Evolutionary conservation across 2,888 invertebrate species (phyloP).

Genomic region (Ypsolopha sequella): DNA sequence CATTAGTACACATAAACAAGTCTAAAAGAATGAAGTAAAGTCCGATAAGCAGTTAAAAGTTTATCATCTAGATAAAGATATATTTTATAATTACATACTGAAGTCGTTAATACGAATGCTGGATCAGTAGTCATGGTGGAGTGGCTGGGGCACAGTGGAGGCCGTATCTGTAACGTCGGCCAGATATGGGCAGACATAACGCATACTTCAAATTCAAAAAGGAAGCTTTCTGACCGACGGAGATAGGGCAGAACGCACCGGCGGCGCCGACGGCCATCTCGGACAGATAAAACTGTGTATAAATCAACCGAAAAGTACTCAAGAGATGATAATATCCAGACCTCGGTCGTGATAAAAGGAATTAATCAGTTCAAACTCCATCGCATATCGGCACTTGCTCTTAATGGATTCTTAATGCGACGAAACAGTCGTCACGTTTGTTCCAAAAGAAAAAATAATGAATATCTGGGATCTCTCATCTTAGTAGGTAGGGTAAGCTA

Average conservation of each 20-base stretch:
- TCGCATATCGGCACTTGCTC: slow-evolving; percentile 12
- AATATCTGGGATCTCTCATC: neutral
- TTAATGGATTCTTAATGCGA: slow-evolving; percentile 49
- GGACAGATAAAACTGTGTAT: slow-evolving; percentile 24
- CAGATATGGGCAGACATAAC: slow-evolving; percentile 4
- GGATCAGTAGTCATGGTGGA: neutral
- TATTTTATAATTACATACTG: neutral
- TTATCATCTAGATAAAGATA: neutral
- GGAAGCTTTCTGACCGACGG: slow-evolving; percentile 6
- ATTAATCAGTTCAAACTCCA: slow-evolving; percentile 32
- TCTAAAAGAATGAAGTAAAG: too few species aligned
- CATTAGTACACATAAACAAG: neutral
- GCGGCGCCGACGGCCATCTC: slow-evolving; percentile 27
- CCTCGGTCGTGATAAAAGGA: slow-evolving; percentile 25
- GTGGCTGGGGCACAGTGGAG: neutral
- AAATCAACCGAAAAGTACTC: slow-evolving; percentile 28
- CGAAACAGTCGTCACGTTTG: slow-evolving; percentile 9
- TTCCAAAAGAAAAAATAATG: neutral
- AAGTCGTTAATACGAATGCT: neutral
- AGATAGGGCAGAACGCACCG: slow-evolving; percentile 5
- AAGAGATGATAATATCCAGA: slow-evolving; percentile 25
- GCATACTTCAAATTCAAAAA: slow-evolving; percentile 22
- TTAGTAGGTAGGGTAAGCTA: neutral
- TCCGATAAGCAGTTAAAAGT: neutral
- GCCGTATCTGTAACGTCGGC: neutral